These are phyloP conservation scores for Pachymerium ferrugineum DNA, from an alignment of 2,888 invertebrate genomes.

Conservation along the genomic window DNA sequence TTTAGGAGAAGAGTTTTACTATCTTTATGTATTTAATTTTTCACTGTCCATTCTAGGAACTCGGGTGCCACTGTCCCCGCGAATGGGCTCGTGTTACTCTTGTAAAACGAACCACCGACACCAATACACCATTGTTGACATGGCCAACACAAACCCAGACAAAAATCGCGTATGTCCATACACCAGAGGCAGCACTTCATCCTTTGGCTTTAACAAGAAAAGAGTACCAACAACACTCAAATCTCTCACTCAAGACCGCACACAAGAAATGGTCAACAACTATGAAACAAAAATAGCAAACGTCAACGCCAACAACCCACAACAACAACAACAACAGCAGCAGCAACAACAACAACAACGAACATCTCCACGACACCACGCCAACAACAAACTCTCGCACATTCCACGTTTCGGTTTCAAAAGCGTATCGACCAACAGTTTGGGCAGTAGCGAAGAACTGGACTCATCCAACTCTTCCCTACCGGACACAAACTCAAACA, in stretches of 20 bases:
- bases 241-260: slow-evolving; percentile 34
- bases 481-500: slow-evolving; percentile 1
- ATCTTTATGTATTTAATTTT: neutral
- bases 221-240: slow-evolving; percentile 30
- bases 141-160: slow-evolving; percentile 33
- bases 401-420: neutral
- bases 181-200: neutral
- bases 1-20: too few species aligned
- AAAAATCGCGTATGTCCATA: slow-evolving; percentile 29
- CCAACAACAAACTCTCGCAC: neutral
- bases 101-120: slow-evolving; percentile 35
- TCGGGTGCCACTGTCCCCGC: neutral
- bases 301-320: slow-evolving; percentile 12
- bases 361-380: neutral
- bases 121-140: slow-evolving; percentile 36
- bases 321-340: neutral
- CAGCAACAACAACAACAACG: neutral
- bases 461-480: neutral
- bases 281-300: slow-evolving; percentile 34
- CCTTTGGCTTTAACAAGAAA: slow-evolving; percentile 32
- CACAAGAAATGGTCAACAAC: slow-evolving; percentile 32
- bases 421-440: neutral
- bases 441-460: neutral
- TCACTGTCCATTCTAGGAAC: neutral
- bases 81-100: slow-evolving; percentile 38